Evolutionary conservation across 1,140 invertebrate genomes (phyloP), one percentile per base, ranked within the genome.

Genomic region (Dinoponera quadriceps): DNA sequence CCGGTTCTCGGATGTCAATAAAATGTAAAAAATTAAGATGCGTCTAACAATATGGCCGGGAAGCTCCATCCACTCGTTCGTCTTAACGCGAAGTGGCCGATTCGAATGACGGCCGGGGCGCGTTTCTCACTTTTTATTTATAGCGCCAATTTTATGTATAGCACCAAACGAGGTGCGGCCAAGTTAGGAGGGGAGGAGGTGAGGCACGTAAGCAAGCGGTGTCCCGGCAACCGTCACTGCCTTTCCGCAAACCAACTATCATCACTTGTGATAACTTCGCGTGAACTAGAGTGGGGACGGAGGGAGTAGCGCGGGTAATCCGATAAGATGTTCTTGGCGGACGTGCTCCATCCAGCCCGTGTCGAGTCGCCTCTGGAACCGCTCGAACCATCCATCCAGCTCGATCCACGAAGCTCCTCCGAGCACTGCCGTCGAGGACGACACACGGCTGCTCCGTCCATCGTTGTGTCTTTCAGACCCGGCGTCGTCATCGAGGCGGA

Each of bases 241-340:
- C 83, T 90, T 89, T 81, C 91, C 90, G 82, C 90, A 91, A 91
- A 93, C 91, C 92, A 93, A 93, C 92, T 92, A 93, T 92, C 90
- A 90, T 86, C 85, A 88, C 89, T 92, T 88, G 90, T 86, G 90
- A 90, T 91, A 91, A 91, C 90, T 91, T 91, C 87, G 80, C 78
- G 68, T 44, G 51, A 77, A 25, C 57, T 60, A 20, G 62, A 27
- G 49, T 9, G 57, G 33, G n/a, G 29, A 55, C 33, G 48, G 54
- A 27, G 68, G 25, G n/a, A 66, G 22, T 73, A 55, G 82, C 81
- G 68, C 68, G 87, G 84, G 91, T 93, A 93, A 93, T 93, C 91
- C 90, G 90, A 93, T 93, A 92, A 93, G 92, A 93, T 91, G 91
- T 90, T 91, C 85, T 86, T 82, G 78, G 85, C 84, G 88, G 87